Evolutionary conservation across 1,140 invertebrate genomes (phyloP).

Genomic region (Vanessa tameamea): DNA sequence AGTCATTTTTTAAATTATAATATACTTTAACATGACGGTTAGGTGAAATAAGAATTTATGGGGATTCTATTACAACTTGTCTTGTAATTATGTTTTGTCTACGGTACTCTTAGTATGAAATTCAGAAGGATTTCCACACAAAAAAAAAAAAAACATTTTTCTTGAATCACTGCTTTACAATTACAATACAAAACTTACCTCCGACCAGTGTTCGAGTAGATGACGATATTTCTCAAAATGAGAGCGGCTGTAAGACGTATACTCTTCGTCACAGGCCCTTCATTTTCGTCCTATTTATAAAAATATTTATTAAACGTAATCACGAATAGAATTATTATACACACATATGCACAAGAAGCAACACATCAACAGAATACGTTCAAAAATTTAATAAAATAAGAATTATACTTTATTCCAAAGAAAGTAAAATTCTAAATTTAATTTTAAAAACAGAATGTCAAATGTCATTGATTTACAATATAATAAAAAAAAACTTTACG

Average conservation of each 20-base stretch:
- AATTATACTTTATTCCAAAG: neutral
- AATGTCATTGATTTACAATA: too few species aligned
- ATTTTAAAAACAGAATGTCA: neutral
- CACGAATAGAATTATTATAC: neutral
- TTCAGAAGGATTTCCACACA: too few species aligned
- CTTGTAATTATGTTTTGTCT: too few species aligned
- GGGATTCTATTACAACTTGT: too few species aligned
- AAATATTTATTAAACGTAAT: neutral
- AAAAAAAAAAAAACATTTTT: too few species aligned
- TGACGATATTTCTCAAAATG: slow-evolving; percentile 97
- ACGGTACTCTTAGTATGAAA: too few species aligned
- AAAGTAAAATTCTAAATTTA: too few species aligned
- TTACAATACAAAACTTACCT: slow-evolving; percentile 83
- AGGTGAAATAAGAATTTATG: too few species aligned
- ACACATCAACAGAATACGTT: neutral
- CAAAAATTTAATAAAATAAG: neutral
- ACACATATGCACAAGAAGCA: neutral
- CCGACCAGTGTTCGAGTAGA: slow-evolving; percentile 94
- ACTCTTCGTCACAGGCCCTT: slow-evolving; percentile 99
- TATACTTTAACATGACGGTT: too few species aligned
- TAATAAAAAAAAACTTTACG: too few species aligned
- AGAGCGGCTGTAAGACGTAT: slow-evolving; percentile 97
- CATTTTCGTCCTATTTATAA: slow-evolving; percentile 92
- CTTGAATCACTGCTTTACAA: too few species aligned
- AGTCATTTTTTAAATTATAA: too few species aligned